Conservation (phyloP, 2,113 vertebrate species). For the Megalops atlanticus region DNA sequence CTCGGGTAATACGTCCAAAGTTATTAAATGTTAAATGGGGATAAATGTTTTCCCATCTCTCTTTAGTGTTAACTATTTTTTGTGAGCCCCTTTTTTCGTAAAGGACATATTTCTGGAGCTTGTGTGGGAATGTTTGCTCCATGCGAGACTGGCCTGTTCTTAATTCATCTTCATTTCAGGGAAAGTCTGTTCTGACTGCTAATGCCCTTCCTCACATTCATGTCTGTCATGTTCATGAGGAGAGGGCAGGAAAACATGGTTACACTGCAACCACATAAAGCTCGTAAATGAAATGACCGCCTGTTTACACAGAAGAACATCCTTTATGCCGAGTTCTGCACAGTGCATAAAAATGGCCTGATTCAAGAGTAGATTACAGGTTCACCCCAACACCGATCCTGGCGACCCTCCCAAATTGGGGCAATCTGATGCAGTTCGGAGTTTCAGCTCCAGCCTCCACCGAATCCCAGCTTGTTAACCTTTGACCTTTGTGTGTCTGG, state of each 20-base stretch:
- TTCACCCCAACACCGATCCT: too few species aligned
- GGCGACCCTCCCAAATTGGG: neutral
- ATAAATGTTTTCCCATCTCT: slow-evolving; percentile 29
- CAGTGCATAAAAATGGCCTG: neutral
- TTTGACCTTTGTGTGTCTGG: neutral
- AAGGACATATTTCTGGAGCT: neutral
- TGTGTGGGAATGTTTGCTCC: neutral
- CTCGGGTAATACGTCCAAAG: slow-evolving; percentile 2
- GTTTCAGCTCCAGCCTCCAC: neutral
- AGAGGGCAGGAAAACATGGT: neutral
- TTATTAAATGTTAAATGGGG: slow-evolving; percentile 29
- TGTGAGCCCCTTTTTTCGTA: neutral
- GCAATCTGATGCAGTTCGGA: neutral
- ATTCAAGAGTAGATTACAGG: neutral
- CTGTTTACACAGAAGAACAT: neutral
- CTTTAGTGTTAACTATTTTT: slow-evolving; percentile 5
- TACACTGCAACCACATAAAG: too few species aligned
- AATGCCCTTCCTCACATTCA: neutral
- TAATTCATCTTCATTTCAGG: too few species aligned
- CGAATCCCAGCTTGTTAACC: neutral
- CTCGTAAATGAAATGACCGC: neutral
- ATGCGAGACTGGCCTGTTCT: too few species aligned
- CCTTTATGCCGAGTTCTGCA: neutral
- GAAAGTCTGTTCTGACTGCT: neutral
- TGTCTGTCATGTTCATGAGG: slow-evolving; percentile 11